Conservation (phyloP, 2,888 invertebrate species). For the Leptarthrus brevirostris region DNA sequence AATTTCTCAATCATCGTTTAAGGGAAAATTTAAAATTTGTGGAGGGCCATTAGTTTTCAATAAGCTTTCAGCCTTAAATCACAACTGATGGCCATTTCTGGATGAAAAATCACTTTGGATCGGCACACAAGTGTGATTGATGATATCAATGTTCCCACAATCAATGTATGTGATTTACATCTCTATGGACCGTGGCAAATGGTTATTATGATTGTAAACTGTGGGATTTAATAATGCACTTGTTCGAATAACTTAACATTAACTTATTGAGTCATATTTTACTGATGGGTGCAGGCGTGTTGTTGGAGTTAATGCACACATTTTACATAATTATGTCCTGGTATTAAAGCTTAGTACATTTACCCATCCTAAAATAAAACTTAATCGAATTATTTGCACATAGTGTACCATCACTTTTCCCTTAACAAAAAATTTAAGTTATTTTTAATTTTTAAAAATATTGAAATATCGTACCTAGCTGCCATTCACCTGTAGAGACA, state of each 20-base stretch:
- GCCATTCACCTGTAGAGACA: too few relatives aligned
- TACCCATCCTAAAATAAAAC: too few relatives aligned
- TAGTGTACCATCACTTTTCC: too few relatives aligned
- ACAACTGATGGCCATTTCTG: constrained; percentile 52
- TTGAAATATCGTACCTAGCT: too few relatives aligned
- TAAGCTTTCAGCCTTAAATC: constrained; percentile 52
- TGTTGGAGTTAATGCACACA: too few relatives aligned
- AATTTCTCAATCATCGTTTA: background rate
- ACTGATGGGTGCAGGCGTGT: too few relatives aligned
- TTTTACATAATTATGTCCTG: too few relatives aligned
- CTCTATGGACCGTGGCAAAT: background rate
- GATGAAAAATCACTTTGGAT: constrained; percentile 53
- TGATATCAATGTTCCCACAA: constrained; percentile 44
- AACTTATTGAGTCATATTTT: too few relatives aligned
- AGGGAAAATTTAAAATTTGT: background rate
- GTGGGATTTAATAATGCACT: background rate
- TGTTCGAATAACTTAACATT: background rate
- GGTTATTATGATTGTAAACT: constrained; percentile 38
- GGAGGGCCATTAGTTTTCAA: constrained; percentile 51
- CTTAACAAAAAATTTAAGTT: too few relatives aligned
- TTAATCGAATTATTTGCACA: too few relatives aligned
- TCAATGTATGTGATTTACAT: constrained; percentile 49
- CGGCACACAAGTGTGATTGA: constrained; percentile 52
- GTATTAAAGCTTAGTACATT: too few relatives aligned
- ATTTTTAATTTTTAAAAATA: too few relatives aligned